Evolutionary conservation across 37 sponge, comb jelly and placozoan species (phyloP).

Genomic region (Cladorhizidae sp.): DNA sequence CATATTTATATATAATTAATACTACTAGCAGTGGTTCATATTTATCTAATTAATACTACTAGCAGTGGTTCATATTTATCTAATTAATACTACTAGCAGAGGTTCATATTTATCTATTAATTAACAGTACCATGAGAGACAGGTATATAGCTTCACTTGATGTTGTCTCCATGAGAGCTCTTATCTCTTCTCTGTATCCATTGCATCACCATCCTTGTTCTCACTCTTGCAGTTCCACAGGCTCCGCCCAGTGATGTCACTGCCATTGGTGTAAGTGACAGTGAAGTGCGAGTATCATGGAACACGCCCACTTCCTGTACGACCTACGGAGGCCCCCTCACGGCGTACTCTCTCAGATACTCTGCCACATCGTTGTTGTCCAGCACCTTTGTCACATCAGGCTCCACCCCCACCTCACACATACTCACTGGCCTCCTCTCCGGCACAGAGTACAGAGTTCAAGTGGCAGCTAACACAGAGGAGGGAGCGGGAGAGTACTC

Average conservation of each 20-base stretch:
- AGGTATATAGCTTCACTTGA: too few relatives aligned
- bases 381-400: neutral
- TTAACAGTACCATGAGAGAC: too few relatives aligned
- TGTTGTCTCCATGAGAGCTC: too few relatives aligned
- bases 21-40: too few relatives aligned
- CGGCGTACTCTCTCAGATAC: conserved; percentile 26
- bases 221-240: conserved; percentile 27
- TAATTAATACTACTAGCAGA: too few relatives aligned
- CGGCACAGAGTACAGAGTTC: conserved; percentile 7
- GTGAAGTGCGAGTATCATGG: neutral
- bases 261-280: neutral
- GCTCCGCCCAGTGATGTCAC: conserved; percentile 13
- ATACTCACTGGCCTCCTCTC: neutral
- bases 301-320: conserved; percentile 5
- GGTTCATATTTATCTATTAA: too few relatives aligned
- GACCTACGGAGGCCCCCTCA: conserved; percentile 19
- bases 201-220: too few relatives aligned
- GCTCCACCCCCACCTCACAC: neutral
- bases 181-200: too few relatives aligned
- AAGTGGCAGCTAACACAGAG: conserved; percentile 26
- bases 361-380: neutral
- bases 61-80: too few relatives aligned
- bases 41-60: too few relatives aligned
- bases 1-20: too few relatives aligned
- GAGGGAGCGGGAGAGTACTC: conserved; percentile 23